Base-by-base conservation (phyloP, 2,888 invertebrate genomes). In the Gastracanthus pulcherrimus region DNA sequence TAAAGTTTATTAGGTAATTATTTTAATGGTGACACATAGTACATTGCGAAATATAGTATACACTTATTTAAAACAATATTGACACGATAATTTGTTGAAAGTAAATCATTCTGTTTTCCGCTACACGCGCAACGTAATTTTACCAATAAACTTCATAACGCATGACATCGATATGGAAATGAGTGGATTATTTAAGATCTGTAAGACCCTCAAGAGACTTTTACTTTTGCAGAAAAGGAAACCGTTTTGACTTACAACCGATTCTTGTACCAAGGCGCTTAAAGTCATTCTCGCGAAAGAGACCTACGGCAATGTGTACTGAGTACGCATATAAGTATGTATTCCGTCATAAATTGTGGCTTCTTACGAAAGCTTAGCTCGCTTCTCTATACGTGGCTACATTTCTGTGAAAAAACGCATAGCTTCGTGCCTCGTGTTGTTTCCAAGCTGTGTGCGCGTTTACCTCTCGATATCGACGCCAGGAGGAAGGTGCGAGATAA, bases 291-390 rank as follows among this genome's bases (percentile, higher is more conserved):
- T 34, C 41, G 19, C 19, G 7, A 75, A 75, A 34, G 29, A 34
- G 19, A 51, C 34, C 26, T 13, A 55, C n/a, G 19, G n/a, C 23
- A n/a, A 51, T 19, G 51, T 51, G 60, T 62, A 55, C 26, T 26
- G 19, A 3, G 7, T 62, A 31, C 2, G n/a, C 34, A 34, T 62
- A 36, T 34, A 34, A 60, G 34, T 58, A 58, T 34, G 34, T n/a
- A n/a, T n/a, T 70, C 34, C 34, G 26, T 45, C 62, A 9, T 79
- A 66, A 72, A 72, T 72, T 72, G n/a, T 29, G n/a, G 36, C 13
- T 74, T 72, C 72, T 79, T 74, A 60, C 72, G 66, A 79, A 72
- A 72, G 55, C 41, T n/a, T n/a, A n/a, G n/a, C n/a, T n/a, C n/a
- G n/a, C n/a, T 66, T n/a, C 16, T 45, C n/a, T 62, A 2, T 26